Base-by-base conservation (phyloP, 1,140 invertebrate species). In the Elysia chlorotica region DNA sequence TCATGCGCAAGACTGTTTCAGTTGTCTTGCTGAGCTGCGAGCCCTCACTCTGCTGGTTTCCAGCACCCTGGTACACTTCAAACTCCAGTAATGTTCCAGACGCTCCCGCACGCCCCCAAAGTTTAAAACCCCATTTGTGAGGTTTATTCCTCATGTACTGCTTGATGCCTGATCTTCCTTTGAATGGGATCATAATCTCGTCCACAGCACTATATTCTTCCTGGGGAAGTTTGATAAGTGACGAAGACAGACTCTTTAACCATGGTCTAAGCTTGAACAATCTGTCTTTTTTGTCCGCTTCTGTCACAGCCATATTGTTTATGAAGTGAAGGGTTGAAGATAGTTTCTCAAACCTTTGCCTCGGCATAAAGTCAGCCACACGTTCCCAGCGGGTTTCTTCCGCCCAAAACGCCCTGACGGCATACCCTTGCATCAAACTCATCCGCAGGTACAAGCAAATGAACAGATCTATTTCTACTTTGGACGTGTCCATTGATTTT, bases 131-230 rank as follows among this genome's bases (percentile, higher is more conserved):
- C 77, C 74, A 76, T n/a, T 62, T 54, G 57, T 78, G 66, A 2
- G 65, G 65, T 59, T 76, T 76, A 4, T 48, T 35, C 25, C 35
- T n/a, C 6, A 74, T 62, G 37, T 74, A 73, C 30, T 76, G 67
- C 56, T 69, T 41, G 2, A 68, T 21, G 76, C 76, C 79, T 79
- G 83, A 83, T 73, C 59, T 76, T 10, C 84, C 83, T 81, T 87
- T 88, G 33, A 84, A 88, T 10, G 87, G 78, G 76, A 88, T 84
- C 78, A 65, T 57, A 21, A 31, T 56, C 30, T 78, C 76, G 35
- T 79, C 76, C 0, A 79, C 35, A 25, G 53, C 53, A 17, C 74
- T 25, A n/a, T 76, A 19, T 56, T 75, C 67, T 31, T 74, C 62
- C 31, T 66, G 53, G 35, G 62, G 17, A n/a, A 73, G 68, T 23